Conservation (phyloP, 2,888 invertebrate genomes). For the Philonicus albiceps region DNA sequence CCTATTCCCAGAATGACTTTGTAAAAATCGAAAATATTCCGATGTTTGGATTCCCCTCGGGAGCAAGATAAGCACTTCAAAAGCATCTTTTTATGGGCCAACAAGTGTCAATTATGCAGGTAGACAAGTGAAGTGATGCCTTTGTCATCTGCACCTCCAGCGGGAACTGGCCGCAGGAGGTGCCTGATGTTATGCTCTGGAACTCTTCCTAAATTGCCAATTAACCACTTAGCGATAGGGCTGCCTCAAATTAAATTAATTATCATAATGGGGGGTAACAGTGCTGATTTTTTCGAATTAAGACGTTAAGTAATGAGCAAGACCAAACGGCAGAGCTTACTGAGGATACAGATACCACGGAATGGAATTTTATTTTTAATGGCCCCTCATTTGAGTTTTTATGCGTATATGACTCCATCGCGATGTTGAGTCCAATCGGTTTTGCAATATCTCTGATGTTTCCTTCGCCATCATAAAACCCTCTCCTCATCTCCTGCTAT, state of each 20-base stretch:
- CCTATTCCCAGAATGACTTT: slow-evolving; percentile 40
- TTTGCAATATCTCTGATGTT: background rate
- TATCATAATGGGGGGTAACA: slow-evolving; percentile 25
- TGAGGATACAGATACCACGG: background rate
- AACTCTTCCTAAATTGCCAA: slow-evolving; percentile 1
- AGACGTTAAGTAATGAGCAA: slow-evolving; percentile 12
- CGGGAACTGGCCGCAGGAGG: background rate
- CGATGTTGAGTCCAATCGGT: background rate
- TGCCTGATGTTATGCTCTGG: background rate
- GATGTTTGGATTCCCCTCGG: slow-evolving; percentile 23
- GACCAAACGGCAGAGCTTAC: background rate
- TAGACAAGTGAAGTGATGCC: slow-evolving; percentile 24
- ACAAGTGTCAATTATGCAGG: slow-evolving; percentile 44
- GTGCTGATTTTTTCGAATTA: slow-evolving; percentile 30
- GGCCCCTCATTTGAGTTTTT: background rate
- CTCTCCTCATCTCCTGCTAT: background rate
- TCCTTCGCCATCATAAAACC: background rate
- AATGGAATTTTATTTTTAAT: background rate
- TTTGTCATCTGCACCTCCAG: slow-evolving; percentile 25
- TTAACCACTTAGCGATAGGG: slow-evolving; percentile 32
- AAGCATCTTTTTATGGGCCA: slow-evolving; percentile 31
- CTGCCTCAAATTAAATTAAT: slow-evolving; percentile 23
- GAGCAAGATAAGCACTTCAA: slow-evolving; percentile 23
- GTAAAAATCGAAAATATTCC: slow-evolving; percentile 28
- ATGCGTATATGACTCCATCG: background rate